These are phyloP conservation scores for Glaucopsyche alexis DNA, from an alignment of 2,888 invertebrate genomes.

Conservation along the genomic window DNA sequence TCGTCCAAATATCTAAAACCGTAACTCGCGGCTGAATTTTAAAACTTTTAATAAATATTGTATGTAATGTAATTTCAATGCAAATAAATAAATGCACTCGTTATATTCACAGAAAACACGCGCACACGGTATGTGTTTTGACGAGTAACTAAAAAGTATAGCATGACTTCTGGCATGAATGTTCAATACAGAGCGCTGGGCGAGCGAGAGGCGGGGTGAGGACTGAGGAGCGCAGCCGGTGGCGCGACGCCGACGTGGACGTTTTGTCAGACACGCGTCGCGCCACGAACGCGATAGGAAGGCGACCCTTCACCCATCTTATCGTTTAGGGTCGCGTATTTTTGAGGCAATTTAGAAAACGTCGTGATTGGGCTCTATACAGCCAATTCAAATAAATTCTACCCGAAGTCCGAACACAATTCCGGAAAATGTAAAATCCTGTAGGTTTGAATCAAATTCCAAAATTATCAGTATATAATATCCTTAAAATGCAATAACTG, in stretches of 20 bases:
- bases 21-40: not conserved
- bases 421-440: not conserved
- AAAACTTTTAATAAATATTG: not conserved
- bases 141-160: conserved; percentile 11
- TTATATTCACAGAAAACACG: conserved; percentile 17
- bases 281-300: conserved; percentile 52
- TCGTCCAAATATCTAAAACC: not conserved
- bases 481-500: not conserved
- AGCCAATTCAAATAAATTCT: too few species aligned
- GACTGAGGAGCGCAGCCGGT: conserved; percentile 44
- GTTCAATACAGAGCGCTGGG: conserved; percentile 43
- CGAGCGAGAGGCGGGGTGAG: conserved; percentile 50
- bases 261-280: conserved; percentile 73
- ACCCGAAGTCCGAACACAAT: too few species aligned
- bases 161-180: conserved; percentile 46
- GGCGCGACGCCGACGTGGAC: conserved; percentile 78
- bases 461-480: not conserved
- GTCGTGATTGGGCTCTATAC: not conserved
- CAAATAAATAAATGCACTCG: conserved; percentile 25
- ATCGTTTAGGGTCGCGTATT: not conserved
- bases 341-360: not conserved
- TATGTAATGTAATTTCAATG: conserved; percentile 18
- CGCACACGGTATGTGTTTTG: conserved; percentile 7
- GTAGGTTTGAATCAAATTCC: not conserved
- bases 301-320: not conserved